Percentiles rank a stretch among this genome's conserved stretches.
Conservation (phyloP, 2,797 vertebrate species). For the Scyliorhinus canicula region DNA sequence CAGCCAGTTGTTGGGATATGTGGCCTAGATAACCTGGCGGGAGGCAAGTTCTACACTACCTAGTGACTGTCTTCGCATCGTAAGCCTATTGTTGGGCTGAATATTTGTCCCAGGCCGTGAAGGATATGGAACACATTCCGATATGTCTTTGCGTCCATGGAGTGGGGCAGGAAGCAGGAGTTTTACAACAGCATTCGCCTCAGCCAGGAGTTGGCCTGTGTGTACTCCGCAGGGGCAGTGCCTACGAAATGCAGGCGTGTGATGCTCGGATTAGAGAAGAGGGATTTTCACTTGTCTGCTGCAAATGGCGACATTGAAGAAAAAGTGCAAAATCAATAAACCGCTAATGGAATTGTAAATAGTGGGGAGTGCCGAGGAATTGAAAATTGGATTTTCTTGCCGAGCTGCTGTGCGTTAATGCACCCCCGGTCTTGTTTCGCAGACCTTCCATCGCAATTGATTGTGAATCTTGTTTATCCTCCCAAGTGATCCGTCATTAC, state of each 20-base stretch:
- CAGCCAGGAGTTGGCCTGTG: background rate
- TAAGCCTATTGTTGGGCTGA: background rate
- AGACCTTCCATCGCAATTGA: accelerated
- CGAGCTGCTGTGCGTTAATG: too few species aligned
- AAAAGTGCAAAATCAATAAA: background rate
- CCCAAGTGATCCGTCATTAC: too few species aligned
- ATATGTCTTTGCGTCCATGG: background rate
- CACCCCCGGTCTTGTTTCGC: too few species aligned
- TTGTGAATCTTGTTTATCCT: background rate
- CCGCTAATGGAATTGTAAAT: background rate
- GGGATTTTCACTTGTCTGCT: background rate
- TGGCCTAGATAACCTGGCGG: too few species aligned
- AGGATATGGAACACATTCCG: background rate
- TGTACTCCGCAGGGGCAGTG: too few species aligned
- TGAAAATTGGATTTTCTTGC: too few species aligned
- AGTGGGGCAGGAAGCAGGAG: background rate
- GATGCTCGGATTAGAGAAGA: background rate
- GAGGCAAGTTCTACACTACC: too few species aligned
- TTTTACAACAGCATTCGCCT: background rate
- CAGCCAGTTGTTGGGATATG: too few species aligned
- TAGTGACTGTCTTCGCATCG: background rate
- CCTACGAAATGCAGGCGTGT: background rate
- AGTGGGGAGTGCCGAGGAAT: background rate
- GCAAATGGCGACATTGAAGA: background rate
- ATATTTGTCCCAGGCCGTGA: background rate